These are phyloP conservation scores for Drosophila subquinaria DNA, from an alignment of 2,888 invertebrate genomes.

Conservation along the genomic window DNA sequence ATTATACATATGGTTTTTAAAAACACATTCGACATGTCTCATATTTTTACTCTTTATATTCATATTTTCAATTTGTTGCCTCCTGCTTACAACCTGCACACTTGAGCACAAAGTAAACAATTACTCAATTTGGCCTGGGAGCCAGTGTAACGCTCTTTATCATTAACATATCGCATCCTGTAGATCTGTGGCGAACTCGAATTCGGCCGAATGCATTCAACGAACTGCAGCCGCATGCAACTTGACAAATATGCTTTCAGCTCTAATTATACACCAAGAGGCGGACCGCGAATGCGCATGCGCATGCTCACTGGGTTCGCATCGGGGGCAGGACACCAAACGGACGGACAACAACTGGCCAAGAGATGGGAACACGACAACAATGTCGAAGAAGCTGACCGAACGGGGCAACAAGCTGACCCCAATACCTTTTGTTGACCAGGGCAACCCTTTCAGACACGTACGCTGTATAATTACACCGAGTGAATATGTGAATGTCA, in stretches of 20 bases:
- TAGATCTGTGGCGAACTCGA: conserved; percentile 51
- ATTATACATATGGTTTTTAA: too few relatives aligned
- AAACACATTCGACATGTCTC: background rate
- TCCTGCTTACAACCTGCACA: conserved; percentile 9
- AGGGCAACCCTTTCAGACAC: conserved; percentile 65
- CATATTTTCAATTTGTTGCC: conserved; percentile 15
- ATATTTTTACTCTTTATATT: background rate
- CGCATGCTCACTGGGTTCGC: conserved; percentile 59
- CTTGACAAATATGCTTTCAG: conserved; percentile 80
- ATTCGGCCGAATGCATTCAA: conserved; percentile 4
- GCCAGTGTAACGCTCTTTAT: conserved; percentile 61
- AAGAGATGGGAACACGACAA: conserved; percentile 10
- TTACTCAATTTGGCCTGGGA: conserved; percentile 62
- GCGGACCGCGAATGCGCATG: conserved; percentile 47
- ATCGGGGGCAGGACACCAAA: conserved; percentile 33
- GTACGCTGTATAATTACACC: conserved; percentile 68
- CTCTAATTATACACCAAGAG: conserved; percentile 70
- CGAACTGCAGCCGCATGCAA: conserved; percentile 51
- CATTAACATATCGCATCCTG: conserved; percentile 79
- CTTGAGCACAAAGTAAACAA: conserved; percentile 53
- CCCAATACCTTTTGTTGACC: conserved; percentile 55
- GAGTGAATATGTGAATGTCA: conserved; percentile 77
- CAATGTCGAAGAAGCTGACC: conserved; percentile 29
- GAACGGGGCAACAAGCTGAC: conserved; percentile 47
- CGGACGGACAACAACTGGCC: conserved; percentile 4